Base-by-base conservation (phyloP, 2,113 vertebrate genomes). In the Stictonetta naevosa region DNA sequence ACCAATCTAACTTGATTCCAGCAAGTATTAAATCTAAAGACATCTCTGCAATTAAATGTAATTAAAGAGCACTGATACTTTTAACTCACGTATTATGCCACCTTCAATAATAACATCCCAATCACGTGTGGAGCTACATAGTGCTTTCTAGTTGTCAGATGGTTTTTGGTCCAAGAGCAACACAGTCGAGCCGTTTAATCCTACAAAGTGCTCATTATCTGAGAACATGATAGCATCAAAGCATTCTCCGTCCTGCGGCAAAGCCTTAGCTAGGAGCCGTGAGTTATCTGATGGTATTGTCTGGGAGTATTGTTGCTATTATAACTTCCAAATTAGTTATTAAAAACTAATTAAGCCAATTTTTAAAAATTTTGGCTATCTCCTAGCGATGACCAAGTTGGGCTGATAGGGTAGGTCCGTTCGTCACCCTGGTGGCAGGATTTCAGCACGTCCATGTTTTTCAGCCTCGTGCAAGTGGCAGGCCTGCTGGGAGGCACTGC, bases 151-250 rank as follows among this genome's bases (percentile, higher is more conserved):
- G 31, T 29, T 96, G 93, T 95, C 83, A 62, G 88, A 94, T 95
- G 94, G 93, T 20, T 85, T 92, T 85, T 96, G 88, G 87, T 94
- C 83, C 69, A 97, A 86, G 94, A 93, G 87, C 94, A 93, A 74
- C 88, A 91, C 33, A 9, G 59, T 75, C 86, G 96, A 97, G 68
- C 90, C 8, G 2, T 96, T 95, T 97, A 97, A 97, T 95, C 91
- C 83, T 91, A 93, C 67, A 79, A 95, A 97, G 92, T 87, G 67
- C 95, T 97, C 89, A 78, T 97, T 97, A 90, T 93, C 72, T 90
- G 64, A 89, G 87, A 91, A 96, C 95, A 95, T 55, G 88, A 82
- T 94, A 97, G 83, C 95, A 93, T 97, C 95, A 95, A 92, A 96
- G 85, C 96, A 92, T 88, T 85, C 91, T 95, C 95, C 67, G 44